Percentiles rank a stretch among this genome's conserved stretches.
Conservation (phyloP, 2,888 invertebrate species). For the Osmoderma eremita region DNA sequence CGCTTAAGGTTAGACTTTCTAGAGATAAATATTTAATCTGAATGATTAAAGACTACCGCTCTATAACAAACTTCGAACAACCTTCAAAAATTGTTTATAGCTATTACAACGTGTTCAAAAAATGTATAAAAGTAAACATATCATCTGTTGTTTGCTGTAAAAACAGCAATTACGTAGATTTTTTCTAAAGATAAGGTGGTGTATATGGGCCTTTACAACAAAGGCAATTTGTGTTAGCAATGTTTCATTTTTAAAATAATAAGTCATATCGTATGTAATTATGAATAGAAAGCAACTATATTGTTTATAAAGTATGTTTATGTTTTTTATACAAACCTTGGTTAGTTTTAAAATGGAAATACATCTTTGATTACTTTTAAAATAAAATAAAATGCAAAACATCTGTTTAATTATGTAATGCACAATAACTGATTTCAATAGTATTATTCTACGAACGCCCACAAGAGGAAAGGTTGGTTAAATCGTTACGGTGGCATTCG, state of each 20-base stretch:
- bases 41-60: slow-evolving; percentile 4
- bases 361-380: too few relatives aligned
- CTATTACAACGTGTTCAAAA: neutral
- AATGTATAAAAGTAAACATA: neutral
- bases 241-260: neutral
- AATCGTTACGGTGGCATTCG: neutral
- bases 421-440: neutral
- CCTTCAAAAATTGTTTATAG: slow-evolving; percentile 11
- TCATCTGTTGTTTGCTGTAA: neutral
- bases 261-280: neutral
- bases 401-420: too few relatives aligned
- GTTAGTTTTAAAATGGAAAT: too few relatives aligned
- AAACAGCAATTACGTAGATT: neutral
- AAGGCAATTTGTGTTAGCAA: slow-evolving; percentile 8
- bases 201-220: neutral
- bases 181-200: neutral
- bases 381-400: too few relatives aligned
- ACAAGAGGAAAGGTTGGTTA: neutral
- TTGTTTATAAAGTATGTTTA: neutral
- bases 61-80: slow-evolving; percentile 10
- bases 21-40: slow-evolving; percentile 6
- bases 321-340: too few relatives aligned
- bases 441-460: neutral
- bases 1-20: neutral
- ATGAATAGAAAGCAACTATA: neutral